Evolutionary conservation across 2,797 vertebrate genomes (phyloP).

Genomic region (Fistularia commersonii): DNA sequence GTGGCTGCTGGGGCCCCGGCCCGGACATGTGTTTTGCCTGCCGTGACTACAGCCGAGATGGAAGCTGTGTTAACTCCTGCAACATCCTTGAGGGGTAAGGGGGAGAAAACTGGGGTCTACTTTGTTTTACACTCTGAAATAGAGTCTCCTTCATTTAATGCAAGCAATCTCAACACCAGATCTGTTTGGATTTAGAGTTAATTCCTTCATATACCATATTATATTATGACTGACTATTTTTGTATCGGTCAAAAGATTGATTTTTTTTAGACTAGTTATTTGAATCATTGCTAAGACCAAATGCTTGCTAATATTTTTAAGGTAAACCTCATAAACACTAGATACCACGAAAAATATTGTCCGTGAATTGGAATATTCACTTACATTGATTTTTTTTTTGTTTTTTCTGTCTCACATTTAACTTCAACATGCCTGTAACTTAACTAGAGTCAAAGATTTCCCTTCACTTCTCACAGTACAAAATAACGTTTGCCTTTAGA

Average conservation of each 20-base stretch:
- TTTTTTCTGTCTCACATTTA: slow-evolving; percentile 65
- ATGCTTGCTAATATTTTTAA: no score
- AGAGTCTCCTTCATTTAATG: slow-evolving; percentile 17
- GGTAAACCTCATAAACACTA: no score
- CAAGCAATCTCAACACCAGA: slow-evolving; percentile 24
- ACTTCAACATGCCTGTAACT: slow-evolving; percentile 48
- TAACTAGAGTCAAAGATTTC: slow-evolving; percentile 48
- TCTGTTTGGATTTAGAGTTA: background rate
- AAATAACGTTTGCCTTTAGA: slow-evolving; percentile 3
- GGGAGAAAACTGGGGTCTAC: slow-evolving; percentile 18
- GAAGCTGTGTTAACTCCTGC: slow-evolving; percentile 86
- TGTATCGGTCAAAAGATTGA: no score
- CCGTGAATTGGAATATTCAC: slow-evolving; percentile 31
- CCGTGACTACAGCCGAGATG: slow-evolving; percentile 74
- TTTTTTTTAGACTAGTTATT: no score
- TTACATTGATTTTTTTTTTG: slow-evolving; percentile 54
- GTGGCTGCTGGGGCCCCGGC: slow-evolving; percentile 93
- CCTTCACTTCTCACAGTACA: slow-evolving; percentile 31
- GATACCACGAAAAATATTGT: background rate
- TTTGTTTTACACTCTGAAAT: slow-evolving; percentile 29
- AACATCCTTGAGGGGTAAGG: slow-evolving; percentile 87
- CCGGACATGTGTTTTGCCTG: slow-evolving; percentile 87
- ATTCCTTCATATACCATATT: no score
- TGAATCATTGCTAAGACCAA: no score
- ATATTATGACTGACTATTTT: no score